Evolutionary conservation across 1,140 invertebrate genomes (phyloP), one percentile per base, ranked within the genome.

Genomic region (Cydia splendana): DNA sequence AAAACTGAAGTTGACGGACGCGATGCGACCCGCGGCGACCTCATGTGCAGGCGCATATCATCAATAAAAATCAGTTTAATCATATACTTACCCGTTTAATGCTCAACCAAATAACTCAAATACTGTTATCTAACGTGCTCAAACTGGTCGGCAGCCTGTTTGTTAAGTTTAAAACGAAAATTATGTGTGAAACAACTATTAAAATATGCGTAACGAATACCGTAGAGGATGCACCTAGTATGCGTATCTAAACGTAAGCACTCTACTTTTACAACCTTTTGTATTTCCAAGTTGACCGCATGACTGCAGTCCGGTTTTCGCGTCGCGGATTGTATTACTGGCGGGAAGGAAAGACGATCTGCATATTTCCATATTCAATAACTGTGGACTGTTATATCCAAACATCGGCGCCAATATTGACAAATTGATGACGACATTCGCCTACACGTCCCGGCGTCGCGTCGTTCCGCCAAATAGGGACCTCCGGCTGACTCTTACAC

Each of bases 401-500:
- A 34, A 71, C 34, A 71, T 38, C n/a, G 65, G 78, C 84, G 82
- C 80, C 82, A 81, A 75, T 65, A 73, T 81, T 78, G 78, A 81
- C 78, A 75, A 73, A 80, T 74, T 62, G 80, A 82, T 84, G 86
- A 84, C 83, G 82, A 74, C 74, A 78, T 69, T 85, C 84, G 80
- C 85, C 84, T 82, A 86, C 86, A 82, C 78, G 77, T 80, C 74
- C 80, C 75, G 78, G 69, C 77, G 77, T 77, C 62, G 69, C 77
- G 77, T 77, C 62, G 67, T n/a, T 77, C 75, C 77, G 75, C 85
- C 85, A 82, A 84, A 87, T 88, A 84, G 67, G 84, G 86, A 82
- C 76, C 62, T 79, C 65, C 78, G 78, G 78, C 79, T 67, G 67
- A 42, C 65, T 69, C 45, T 74, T 71, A 78, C 34, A 69, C 81